These are phyloP conservation scores for Chelmon rostratus DNA, from an alignment of 2,797 vertebrate genomes.

Conservation along the genomic window DNA sequence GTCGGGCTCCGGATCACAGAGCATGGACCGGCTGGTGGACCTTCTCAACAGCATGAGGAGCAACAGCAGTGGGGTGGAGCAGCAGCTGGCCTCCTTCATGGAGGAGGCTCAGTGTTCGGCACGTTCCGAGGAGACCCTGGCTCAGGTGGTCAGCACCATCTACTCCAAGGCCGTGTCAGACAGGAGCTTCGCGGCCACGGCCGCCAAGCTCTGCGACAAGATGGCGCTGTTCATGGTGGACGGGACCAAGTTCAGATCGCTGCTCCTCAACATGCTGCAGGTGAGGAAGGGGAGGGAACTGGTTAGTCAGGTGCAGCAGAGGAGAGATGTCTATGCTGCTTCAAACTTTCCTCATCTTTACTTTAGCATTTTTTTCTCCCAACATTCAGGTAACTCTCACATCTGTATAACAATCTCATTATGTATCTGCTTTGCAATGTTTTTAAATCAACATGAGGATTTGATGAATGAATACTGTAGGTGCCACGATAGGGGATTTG, in stretches of 20 bases:
- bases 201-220: constrained; percentile 96
- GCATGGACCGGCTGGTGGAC: constrained; percentile 95
- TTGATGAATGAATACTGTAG: too few relatives aligned
- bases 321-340: background rate
- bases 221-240: constrained; percentile 99
- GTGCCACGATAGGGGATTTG: too few relatives aligned
- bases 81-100: constrained; percentile 95
- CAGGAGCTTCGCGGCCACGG: constrained; percentile 95
- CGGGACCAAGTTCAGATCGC: constrained; percentile 97
- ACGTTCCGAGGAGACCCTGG: constrained; percentile 93
- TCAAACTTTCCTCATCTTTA: background rate
- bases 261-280: constrained; percentile 98
- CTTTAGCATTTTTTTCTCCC: background rate
- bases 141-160: constrained; percentile 93
- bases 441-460: background rate
- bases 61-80: constrained; percentile 94
- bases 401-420: background rate
- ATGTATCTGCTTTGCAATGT: background rate
- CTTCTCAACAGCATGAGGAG: constrained; percentile 97
- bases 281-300: constrained; percentile 75
- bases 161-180: constrained; percentile 94
- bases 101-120: constrained; percentile 96
- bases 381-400: background rate
- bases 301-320: too few relatives aligned
- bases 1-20: constrained; percentile 82